A percentile compares a stretch with the other conserved stretches of the same genome.
These are phyloP conservation scores for Furcifer pardalis DNA, from an alignment of 2,797 vertebrate species.

Conservation along the genomic window DNA sequence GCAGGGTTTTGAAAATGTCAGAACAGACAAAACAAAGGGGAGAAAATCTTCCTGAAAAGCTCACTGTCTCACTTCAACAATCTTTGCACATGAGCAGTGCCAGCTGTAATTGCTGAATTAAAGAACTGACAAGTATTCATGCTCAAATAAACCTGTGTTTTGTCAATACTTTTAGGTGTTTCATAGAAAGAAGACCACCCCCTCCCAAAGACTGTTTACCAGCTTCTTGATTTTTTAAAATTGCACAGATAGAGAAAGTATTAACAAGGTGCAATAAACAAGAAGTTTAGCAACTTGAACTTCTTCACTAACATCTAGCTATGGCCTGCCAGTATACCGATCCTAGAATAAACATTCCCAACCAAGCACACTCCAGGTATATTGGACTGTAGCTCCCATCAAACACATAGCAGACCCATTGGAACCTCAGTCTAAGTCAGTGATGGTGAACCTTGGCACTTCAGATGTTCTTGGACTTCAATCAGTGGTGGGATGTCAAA, in stretches of 20 bases:
- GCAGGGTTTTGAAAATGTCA: neutral
- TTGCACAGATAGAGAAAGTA: slow-evolving; percentile 11
- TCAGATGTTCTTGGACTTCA: no score
- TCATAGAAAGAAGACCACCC: neutral
- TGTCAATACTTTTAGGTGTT: slow-evolving; percentile 22
- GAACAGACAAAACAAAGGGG: neutral
- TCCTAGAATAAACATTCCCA: neutral
- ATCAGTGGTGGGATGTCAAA: no score
- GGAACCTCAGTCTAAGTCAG: neutral
- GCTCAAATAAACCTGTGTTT: slow-evolving; percentile 14
- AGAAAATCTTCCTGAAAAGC: neutral
- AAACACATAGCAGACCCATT: no score
- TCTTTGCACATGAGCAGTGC: neutral
- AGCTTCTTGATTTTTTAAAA: slow-evolving; percentile 4
- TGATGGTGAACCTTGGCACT: no score
- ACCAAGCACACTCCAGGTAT: no score
- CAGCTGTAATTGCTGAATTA: slow-evolving; percentile 36
- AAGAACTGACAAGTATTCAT: slow-evolving; percentile 21
- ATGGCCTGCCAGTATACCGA: neutral
- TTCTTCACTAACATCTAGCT: neutral
- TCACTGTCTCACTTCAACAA: neutral
- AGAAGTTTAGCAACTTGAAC: slow-evolving; percentile 6
- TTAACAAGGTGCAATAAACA: rapidly evolving
- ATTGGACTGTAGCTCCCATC: no score
- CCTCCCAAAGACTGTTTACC: slow-evolving; percentile 31